phyloP scores from a whole-genome alignment of 2,797 vertebrate genomes.

The Myripristis murdjan region DNA sequence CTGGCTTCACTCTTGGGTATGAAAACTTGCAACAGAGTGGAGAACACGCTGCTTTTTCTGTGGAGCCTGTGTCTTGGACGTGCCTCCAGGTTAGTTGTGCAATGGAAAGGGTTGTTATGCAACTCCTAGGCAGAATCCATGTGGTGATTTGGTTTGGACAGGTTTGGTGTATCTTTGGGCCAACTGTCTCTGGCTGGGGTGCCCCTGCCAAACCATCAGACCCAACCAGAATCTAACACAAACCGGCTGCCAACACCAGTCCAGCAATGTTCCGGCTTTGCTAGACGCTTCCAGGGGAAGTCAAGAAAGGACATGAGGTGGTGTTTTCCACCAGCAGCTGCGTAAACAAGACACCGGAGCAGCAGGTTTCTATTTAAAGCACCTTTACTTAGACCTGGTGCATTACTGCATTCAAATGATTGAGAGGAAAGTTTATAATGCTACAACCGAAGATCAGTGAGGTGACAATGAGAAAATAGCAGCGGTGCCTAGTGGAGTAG shows the following conservation, averaged over 20 bases:
- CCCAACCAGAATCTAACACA: neutral
- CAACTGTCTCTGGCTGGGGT: neutral
- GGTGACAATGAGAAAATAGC: neutral
- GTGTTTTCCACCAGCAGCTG: neutral
- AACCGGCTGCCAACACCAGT: neutral
- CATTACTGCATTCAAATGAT: neutral
- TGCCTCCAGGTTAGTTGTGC: conserved; percentile 29
- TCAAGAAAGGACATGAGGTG: neutral
- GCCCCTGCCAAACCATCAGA: conserved; percentile 2
- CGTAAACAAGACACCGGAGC: neutral
- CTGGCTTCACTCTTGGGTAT: neutral
- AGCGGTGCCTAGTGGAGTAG: too few relatives aligned
- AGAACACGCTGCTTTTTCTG: neutral
- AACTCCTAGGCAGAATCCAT: conserved; percentile 12
- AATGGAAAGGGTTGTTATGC: conserved; percentile 34
- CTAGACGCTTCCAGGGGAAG: neutral
- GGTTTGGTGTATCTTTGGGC: neutral
- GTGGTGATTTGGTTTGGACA: conserved; percentile 39
- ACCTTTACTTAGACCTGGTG: neutral
- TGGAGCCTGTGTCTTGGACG: neutral
- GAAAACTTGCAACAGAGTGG: neutral
- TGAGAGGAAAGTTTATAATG: neutral
- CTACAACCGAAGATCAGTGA: neutral
- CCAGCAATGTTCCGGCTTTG: neutral
- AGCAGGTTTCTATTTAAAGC: neutral